Base-by-base conservation (phyloP, 2,888 invertebrate genomes). In the Plagodis pulveraria region DNA sequence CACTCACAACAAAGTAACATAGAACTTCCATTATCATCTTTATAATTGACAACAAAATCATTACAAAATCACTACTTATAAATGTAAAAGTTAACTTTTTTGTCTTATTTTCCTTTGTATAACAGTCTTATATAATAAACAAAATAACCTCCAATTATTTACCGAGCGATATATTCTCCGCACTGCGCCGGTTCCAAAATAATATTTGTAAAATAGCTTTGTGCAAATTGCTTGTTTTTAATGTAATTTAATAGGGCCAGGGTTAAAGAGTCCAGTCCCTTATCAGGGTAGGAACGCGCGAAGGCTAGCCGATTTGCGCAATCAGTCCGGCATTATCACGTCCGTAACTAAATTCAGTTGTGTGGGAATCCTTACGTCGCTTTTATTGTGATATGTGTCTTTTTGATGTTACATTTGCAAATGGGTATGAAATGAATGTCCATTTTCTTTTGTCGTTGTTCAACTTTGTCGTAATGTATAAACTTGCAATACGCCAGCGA, bases 241-340 rank as follows among this genome's bases (percentile, higher is more conserved):
- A 84, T 84, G 86, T 87, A 81, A 85, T 81, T 65, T 72, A 83
- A 90, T 87, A 87, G 88, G 90, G 91, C 90, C 91, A 91, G 90
- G 91, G 91, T 89, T 90, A 89, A 71, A 75, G 71, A 63, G 73
- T 81, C 73, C 78, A 78, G 75, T 78, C 77, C 78, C 81, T 91
- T 91, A 91, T 91, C 91, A 77, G 71, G 82, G 77, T 84, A 89
- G 89, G 90, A 91, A 88, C 72, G 77, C 73, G 73, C 80, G 87
- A 89, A 91, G 90, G 91, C 89, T 90, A 83, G 74, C 40, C 66
- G 80, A 86, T 87, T 91, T 91, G 89, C 91, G 91, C 91, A 91
- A 91, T 81, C 83, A 63, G 72, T 66, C 8, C 45, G 54, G 22
- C 80, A 69, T 22, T 87, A 87, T 88, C 89, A 79, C 88, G 84